Conservation (phyloP, 2,113 vertebrate species). For the Orcinus orca region DNA sequence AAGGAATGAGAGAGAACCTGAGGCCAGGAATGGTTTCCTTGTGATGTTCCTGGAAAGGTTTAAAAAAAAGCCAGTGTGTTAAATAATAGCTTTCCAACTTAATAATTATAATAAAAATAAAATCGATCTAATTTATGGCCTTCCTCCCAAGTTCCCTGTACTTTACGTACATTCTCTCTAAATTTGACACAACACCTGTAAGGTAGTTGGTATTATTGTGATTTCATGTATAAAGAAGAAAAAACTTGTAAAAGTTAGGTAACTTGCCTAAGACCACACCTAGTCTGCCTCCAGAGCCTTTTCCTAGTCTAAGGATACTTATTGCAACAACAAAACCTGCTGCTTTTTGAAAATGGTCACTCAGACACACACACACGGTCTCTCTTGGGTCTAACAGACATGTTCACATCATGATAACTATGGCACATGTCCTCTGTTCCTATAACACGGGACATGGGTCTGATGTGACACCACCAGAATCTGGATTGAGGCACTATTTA, state of each 20-base stretch:
- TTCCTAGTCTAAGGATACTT: not conserved
- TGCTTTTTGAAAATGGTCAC: not conserved
- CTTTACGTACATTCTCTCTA: not conserved
- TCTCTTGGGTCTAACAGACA: not conserved
- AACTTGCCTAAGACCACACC: not conserved
- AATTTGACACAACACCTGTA: not conserved
- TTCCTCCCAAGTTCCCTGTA: not conserved
- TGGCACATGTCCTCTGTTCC: not conserved
- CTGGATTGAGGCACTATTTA: not conserved
- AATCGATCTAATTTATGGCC: not conserved
- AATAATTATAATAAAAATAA: not conserved
- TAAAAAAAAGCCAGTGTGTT: not conserved
- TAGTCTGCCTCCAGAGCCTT: not conserved
- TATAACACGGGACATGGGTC: not conserved
- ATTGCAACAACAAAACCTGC: not conserved
- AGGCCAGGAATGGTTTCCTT: not conserved
- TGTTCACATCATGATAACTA: not conserved
- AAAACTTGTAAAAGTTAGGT: not conserved
- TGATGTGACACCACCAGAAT: not conserved
- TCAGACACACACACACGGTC: rapidly evolving
- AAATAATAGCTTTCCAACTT: not conserved
- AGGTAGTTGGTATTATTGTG: not conserved
- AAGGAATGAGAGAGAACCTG: not conserved
- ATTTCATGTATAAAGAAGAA: not conserved
- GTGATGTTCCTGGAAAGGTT: not conserved